Evolutionary conservation across 2,113 vertebrate genomes (phyloP).

Genomic region (Narcine bancroftii): DNA sequence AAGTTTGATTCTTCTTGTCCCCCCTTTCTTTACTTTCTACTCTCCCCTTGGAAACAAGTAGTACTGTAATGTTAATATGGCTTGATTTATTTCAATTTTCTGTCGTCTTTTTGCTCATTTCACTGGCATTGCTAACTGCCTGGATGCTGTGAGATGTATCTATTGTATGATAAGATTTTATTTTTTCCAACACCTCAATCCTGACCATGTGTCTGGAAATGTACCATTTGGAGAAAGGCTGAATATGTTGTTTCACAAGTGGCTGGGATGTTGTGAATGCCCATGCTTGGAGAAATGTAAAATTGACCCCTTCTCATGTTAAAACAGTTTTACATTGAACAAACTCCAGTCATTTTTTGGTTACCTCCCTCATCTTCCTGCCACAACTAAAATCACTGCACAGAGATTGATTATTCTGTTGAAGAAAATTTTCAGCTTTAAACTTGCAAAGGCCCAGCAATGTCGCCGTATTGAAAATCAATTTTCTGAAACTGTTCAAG

Average conservation of each 20-base stretch:
- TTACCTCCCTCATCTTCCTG: too few relatives aligned
- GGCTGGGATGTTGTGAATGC: not conserved
- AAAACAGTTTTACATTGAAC: too few relatives aligned
- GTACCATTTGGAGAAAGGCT: not conserved
- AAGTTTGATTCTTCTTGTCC: not conserved
- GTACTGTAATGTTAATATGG: not conserved
- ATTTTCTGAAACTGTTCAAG: not conserved
- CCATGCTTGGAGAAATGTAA: not conserved
- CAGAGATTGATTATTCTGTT: not conserved
- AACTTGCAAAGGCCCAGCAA: not conserved
- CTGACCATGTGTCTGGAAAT: not conserved
- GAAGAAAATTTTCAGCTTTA: not conserved
- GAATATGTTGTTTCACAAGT: not conserved
- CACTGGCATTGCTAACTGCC: not conserved
- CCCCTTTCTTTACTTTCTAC: not conserved
- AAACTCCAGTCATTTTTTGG: too few relatives aligned
- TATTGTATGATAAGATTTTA: not conserved
- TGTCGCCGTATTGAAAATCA: not conserved
- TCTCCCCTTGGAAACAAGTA: too few relatives aligned
- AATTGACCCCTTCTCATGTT: not conserved
- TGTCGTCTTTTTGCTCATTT: too few relatives aligned
- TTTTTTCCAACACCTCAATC: not conserved
- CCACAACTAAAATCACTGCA: not conserved
- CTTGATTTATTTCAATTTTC: not conserved
- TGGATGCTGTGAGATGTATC: not conserved